Evolutionary conservation across 2,797 vertebrate species (phyloP).

Genomic region (Enteromius paludinosus): DNA sequence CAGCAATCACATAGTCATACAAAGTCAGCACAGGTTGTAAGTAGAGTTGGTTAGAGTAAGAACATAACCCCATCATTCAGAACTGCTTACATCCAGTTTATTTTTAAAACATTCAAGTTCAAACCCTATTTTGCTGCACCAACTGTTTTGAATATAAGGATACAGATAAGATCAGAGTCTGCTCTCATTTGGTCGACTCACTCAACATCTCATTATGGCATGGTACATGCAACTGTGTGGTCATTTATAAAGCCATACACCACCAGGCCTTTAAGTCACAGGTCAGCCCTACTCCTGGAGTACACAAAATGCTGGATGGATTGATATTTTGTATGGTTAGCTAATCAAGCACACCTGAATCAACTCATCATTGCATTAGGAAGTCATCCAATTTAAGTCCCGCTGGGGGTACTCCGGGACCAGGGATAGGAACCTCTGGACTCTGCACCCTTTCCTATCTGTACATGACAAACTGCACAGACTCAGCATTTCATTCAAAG

Average conservation of each 20-base stretch:
- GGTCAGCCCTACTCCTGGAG: neutral
- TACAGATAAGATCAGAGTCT: neutral
- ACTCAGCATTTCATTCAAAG: neutral
- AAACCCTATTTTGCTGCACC: neutral
- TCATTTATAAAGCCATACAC: neutral
- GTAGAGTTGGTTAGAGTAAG: neutral
- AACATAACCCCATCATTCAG: neutral
- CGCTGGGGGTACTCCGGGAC: neutral
- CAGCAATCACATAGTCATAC: neutral
- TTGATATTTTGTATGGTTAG: neutral
- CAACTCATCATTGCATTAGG: neutral
- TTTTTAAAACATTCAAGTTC: no score
- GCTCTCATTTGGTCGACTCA: neutral
- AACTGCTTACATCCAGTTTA: neutral
- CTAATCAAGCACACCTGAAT: neutral
- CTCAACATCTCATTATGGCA: neutral
- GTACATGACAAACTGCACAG: neutral
- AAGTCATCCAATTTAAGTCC: neutral
- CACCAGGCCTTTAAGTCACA: neutral
- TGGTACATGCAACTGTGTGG: neutral
- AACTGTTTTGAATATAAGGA: neutral
- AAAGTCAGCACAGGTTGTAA: neutral
- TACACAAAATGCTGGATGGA: neutral
- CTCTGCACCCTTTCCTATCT: neutral
- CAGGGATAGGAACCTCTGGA: neutral